phyloP scores from a whole-genome alignment of 1,140 invertebrate genomes.

The Drosophila tani region DNA sequence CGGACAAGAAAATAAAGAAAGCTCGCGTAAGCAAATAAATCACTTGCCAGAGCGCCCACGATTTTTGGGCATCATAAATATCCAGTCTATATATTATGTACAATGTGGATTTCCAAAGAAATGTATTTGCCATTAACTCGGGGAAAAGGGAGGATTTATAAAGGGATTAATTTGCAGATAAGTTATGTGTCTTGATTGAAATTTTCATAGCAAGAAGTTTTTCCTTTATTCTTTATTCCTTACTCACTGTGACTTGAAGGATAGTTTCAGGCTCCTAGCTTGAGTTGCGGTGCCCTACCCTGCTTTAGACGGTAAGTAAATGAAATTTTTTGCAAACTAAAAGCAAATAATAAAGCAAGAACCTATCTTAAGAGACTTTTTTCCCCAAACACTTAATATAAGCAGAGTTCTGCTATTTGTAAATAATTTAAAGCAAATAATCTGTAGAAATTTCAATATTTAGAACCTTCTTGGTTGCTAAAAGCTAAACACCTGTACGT shows the following conservation, averaged over 20 bases:
- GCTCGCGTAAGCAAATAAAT: conserved; percentile 76
- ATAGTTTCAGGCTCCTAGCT: too few relatives aligned
- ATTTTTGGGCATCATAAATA: conserved; percentile 43
- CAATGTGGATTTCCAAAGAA: background rate
- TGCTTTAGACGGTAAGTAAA: background rate
- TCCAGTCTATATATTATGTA: conserved; percentile 16
- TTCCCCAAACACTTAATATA: background rate
- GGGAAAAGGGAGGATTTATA: background rate
- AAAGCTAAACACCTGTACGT: too few relatives aligned
- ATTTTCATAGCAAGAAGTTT: background rate
- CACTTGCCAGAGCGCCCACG: conserved; percentile 52
- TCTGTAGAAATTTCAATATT: background rate
- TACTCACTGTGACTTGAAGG: too few relatives aligned
- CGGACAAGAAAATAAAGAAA: conserved; percentile 44
- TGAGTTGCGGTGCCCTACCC: background rate
- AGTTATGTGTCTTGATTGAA: background rate
- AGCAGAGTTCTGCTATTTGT: background rate
- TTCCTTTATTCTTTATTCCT: too few relatives aligned
- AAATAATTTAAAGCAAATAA: too few relatives aligned
- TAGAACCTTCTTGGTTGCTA: background rate
- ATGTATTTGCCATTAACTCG: background rate
- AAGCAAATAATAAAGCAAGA: background rate
- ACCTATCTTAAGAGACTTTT: background rate
- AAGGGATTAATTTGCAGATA: background rate
- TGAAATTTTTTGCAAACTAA: background rate